phyloP scores from a whole-genome alignment of 2,888 invertebrate genomes.

The Agrochola lota region DNA sequence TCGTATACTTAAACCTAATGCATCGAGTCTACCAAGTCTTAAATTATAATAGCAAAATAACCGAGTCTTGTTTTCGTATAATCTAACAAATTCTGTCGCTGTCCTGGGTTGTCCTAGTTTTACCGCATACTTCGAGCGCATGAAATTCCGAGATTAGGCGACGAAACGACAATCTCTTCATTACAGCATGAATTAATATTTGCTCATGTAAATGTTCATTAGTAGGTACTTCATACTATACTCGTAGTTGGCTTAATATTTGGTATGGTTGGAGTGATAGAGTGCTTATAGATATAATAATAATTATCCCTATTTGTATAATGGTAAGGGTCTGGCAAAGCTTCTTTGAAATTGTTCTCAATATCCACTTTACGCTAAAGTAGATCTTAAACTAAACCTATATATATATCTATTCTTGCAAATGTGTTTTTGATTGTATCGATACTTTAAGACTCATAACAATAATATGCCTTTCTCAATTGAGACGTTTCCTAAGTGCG shows the following conservation, averaged over 20 bases:
- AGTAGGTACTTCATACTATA: conserved; percentile 16
- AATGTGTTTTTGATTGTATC: conserved; percentile 34
- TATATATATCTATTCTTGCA: conserved; percentile 8
- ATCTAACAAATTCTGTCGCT: background rate
- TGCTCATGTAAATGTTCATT: conserved; percentile 58
- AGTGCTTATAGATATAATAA: conserved; percentile 11
- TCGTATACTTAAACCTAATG: too few relatives aligned
- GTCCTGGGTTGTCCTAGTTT: background rate
- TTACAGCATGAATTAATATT: conserved; percentile 46
- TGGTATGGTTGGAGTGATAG: conserved; percentile 35
- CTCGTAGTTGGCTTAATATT: conserved; percentile 50
- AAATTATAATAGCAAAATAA: background rate
- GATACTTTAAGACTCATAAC: background rate
- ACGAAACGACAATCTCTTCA: conserved; percentile 20
- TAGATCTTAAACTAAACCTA: background rate
- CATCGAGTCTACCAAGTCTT: background rate
- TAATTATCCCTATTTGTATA: conserved; percentile 14
- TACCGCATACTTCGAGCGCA: conserved; percentile 9
- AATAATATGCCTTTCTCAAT: background rate
- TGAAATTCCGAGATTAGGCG: conserved; percentile 18
- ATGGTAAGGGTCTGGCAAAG: background rate
- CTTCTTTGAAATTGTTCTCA: background rate
- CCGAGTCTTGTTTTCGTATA: background rate
- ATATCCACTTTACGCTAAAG: background rate
- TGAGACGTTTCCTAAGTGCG: background rate